A percentile compares a stretch with the other conserved stretches of the same genome.
phyloP scores from a whole-genome alignment of 2,888 invertebrate species.

The Pristionchus japonicus region DNA sequence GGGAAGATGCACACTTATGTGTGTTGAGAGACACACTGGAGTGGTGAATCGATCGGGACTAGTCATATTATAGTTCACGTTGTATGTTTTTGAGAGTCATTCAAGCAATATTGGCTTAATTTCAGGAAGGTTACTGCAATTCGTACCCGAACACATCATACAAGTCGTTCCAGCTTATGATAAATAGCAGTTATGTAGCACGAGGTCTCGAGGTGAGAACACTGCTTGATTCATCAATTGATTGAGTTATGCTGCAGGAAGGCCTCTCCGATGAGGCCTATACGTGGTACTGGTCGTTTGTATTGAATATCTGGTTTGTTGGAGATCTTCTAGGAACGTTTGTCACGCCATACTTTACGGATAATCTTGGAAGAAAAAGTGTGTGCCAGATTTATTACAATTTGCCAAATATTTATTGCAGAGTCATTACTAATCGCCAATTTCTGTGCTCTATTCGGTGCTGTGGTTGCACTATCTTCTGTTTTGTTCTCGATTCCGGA shows the following conservation, averaged over 20 bases:
- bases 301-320: conserved; percentile 66
- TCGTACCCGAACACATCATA: conserved; percentile 66
- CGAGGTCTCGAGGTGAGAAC: conserved; percentile 50
- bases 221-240: no score
- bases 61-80: not conserved
- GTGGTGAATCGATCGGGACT: not conserved
- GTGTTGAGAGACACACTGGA: not conserved
- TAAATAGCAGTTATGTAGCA: conserved; percentile 59
- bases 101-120: not conserved
- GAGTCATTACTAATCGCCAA: conserved; percentile 57
- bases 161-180: conserved; percentile 53
- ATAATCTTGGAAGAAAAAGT: conserved; percentile 55
- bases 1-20: not conserved
- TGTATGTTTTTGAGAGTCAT: not conserved
- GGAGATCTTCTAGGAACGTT: conserved; percentile 61
- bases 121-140: conserved; percentile 64
- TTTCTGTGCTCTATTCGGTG: conserved; percentile 48
- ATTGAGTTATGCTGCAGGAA: not conserved
- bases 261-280: conserved; percentile 53
- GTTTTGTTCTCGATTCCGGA: conserved; percentile 52
- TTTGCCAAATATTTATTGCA: conserved; percentile 43
- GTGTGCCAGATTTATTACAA: no score
- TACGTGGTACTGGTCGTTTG: conserved; percentile 61
- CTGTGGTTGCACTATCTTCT: not conserved
- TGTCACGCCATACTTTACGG: conserved; percentile 56